Base-by-base conservation (phyloP, 1,140 invertebrate genomes). In the Chrysomallon squamiferum region DNA sequence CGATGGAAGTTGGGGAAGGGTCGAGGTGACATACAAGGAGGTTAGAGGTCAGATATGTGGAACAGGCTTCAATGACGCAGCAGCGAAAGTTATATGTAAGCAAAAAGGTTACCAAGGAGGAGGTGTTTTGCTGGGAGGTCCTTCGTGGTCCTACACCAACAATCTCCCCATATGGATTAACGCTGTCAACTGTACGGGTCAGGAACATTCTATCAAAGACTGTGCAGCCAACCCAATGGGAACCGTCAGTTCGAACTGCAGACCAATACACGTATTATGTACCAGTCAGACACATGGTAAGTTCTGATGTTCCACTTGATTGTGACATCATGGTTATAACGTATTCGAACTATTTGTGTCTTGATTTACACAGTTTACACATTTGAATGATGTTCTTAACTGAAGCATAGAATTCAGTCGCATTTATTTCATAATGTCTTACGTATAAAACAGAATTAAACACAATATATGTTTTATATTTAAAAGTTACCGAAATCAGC, bases 151-250 rank as follows among this genome's bases (percentile, higher is more conserved):
- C 58, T 22, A 73, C 74, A 9, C 66, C 70, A 6, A 71, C 71
- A 57, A 73, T n/a, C 74, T 74, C 15, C 76, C 73, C 6, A 87
- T 88, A 35, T 88, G 91, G 80, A 90, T 94, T 72, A 92, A 93
- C 74, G 89, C 92, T 63, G 45, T 74, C 22, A 75, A 71, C 59
- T 78, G 77, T 62, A 74, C 60, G 18, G 75, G 74, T 9, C 68
- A 35, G 5, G 76, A 79, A 52, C 62, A 38, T 4, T 71, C 65
- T 32, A 61, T 78, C 18, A 63, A 78, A 11, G 30, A 74, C 13
- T 79, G 76, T 70, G 72, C 70, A 2, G 30, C 59, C 11, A 63
- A 59, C 20, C 62, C 64, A 9, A 76, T 73, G 78, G 78, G 78
- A n/a, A 47, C 64, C 49, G 68, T 66, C 2, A 65, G 62, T 11